Base-by-base conservation (phyloP, 2,888 invertebrate genomes). In the Diachrysia chrysitis region DNA sequence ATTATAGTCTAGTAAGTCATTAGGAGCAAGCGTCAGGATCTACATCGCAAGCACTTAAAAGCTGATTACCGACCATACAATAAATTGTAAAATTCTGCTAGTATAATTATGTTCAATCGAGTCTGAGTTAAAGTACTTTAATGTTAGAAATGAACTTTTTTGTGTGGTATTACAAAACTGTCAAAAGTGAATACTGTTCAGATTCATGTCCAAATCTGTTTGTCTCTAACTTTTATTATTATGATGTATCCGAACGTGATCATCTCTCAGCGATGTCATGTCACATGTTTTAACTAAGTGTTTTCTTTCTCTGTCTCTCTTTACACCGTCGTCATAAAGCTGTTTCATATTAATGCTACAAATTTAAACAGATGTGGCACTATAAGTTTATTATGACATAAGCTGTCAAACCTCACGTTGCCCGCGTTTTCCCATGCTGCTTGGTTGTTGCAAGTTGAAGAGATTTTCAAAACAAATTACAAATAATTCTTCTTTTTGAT, bases 371-470 rank as follows among this genome's bases (percentile, higher is more conserved):
- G 14, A 23, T 37, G 17, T 42, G 10, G 10, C 19, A 12, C 4
- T 2, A 2, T 21, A 10, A 21, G 19, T 51, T 51, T 51, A 21
- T 51, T 51, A 51, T 54, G 23, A 54, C 23, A 23, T 6, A 0
- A 17, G 17, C 32, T 12, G 14, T 61, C 25, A 35, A 57, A 37
- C 1, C 25, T 73, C 69, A 69, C 73, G 58, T 56, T 42, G 42
- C 29, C 29, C 5, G 12, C 29, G 16, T 5, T 16, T 46, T 16
- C 7, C 51, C 74, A 74, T 75, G 76, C 76, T 64, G 55, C 59
- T 56, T 32, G 0, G 51, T 59, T 62, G 29, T 71, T 63, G 58
- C 29, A 37, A 3, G 53, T 65, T 14, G 4, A 42, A 42, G 6
- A 42, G 19, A 55, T 32, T 14, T 19, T 19, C 19, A 56, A 56